These are phyloP conservation scores for Chaetophractus vellerosus DNA, from an alignment of 2,797 vertebrate genomes.

Conservation along the genomic window DNA sequence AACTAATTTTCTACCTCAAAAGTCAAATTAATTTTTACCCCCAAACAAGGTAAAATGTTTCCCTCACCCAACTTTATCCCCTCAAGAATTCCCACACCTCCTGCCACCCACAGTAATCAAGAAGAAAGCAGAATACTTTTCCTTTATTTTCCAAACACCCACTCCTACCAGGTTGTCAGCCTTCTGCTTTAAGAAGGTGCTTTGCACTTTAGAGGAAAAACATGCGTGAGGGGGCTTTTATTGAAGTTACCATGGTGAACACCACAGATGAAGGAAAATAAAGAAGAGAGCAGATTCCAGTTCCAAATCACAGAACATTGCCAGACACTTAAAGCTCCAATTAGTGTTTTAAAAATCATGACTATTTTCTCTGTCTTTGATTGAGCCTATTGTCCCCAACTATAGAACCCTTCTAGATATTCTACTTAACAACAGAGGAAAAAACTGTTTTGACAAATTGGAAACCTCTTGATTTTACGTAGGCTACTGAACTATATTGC, in stretches of 20 bases:
- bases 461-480: conserved; percentile 38
- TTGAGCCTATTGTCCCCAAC: conserved; percentile 56
- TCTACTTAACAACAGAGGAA: conserved; percentile 59
- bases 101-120: conserved; percentile 35
- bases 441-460: conserved; percentile 41
- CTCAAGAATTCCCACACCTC: conserved; percentile 47
- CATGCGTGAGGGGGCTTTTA: conserved; percentile 67
- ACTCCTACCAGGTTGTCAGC: conserved; percentile 67
- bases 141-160: conserved; percentile 70
- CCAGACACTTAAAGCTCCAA: conserved; percentile 67
- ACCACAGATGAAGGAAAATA: conserved; percentile 52
- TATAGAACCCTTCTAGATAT: conserved; percentile 41
- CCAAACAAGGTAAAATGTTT: conserved; percentile 64
- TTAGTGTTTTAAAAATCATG: conserved; percentile 71
- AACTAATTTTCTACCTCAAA: conserved; percentile 50
- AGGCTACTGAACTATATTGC: conserved; percentile 36
- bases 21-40: conserved; percentile 63
- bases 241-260: conserved; percentile 78
- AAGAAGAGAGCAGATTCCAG: conserved; percentile 58
- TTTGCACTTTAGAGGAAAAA: conserved; percentile 68
- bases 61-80: background rate
- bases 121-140: conserved; percentile 53
- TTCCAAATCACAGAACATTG: conserved; percentile 59
- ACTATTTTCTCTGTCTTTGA: conserved; percentile 40
- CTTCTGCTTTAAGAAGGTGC: conserved; percentile 69